Evolutionary conservation across 2,797 vertebrate species (phyloP).

Genomic region (Hozukius guyotensis): DNA sequence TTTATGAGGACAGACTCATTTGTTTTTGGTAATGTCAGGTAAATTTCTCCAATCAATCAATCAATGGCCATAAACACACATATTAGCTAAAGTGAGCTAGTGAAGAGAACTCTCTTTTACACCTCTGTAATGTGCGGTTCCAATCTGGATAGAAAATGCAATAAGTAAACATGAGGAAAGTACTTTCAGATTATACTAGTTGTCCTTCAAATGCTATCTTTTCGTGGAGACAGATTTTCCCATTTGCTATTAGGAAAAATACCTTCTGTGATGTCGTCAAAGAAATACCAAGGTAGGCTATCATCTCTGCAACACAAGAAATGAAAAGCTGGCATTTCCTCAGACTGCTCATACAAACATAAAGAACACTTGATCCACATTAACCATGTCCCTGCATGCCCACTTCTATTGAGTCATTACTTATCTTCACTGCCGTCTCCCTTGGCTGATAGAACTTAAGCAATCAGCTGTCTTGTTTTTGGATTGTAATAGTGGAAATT

Average conservation of each 20-base stretch:
- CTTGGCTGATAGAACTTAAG: neutral
- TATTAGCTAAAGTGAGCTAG: neutral
- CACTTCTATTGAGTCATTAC: neutral
- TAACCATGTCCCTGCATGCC: constrained; percentile 6
- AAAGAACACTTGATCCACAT: neutral
- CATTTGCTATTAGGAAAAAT: neutral
- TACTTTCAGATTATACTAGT: neutral
- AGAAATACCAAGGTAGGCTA: neutral
- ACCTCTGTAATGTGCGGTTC: neutral
- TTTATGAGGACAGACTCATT: neutral
- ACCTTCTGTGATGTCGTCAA: neutral
- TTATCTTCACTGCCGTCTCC: neutral
- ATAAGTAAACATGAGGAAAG: neutral
- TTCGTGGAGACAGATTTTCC: neutral
- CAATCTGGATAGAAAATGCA: neutral
- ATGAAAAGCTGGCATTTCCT: neutral
- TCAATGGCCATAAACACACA: neutral
- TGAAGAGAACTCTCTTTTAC: neutral
- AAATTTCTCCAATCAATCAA: neutral
- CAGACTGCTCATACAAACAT: neutral
- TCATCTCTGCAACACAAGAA: neutral
- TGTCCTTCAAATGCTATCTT: neutral
- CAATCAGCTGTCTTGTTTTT: constrained; percentile 2
- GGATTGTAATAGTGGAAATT: no score
- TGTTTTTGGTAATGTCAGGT: neutral